Base-by-base conservation (phyloP, 2,113 vertebrate species). In the Gymnorhina tibicen region DNA sequence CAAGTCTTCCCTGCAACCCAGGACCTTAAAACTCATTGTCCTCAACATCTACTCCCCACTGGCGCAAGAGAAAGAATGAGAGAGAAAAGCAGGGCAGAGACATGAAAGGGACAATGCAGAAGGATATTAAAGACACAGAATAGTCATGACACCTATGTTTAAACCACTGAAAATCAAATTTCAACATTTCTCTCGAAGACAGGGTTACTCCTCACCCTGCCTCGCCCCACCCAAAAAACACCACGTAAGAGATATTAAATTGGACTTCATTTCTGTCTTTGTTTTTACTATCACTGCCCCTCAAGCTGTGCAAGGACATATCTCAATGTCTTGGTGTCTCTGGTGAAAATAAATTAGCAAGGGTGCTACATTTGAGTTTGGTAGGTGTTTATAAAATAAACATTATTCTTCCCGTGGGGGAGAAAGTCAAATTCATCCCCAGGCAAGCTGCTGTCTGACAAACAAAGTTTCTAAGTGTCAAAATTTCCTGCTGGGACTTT, bases 381-480 rank as follows among this genome's bases (percentile, higher is more conserved):
- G 69, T 90, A 90, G 77, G 70, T 94, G 89, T 97, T 97, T 97
- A 94, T 96, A 93, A 95, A 92, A 94, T 52, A 95, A 96, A 87
- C 72, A 75, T 91, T 47, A 63, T 69, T 53, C 72, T 59, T 95
- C 95, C 85, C 95, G 87, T 52, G 79, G 83, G 66, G 52, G 21
- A 95, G 58, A 91, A 89, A 77, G 58, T 92, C 85, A 72, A 91
- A 76, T 91, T 79, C 52, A 91, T 89, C 77, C 88, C 75, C 69
- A 74, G 81, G 92, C 89, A 95, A 91, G 50, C 85, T 88, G 68
- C 94, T 96, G 92, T 53, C 92, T 56, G 53, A 79, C 84, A 95
- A 97, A 92, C 59, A 79, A 94, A 93, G 75, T 59, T 89, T 76
- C 67, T 70, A 94, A 95, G 91, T 46, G 92, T 86, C 95, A 94